Percentiles rank a stretch among this genome's conserved stretches.
Evolutionary conservation across 2,113 vertebrate species (phyloP).

Genomic region (Oxyruncus cristatus): DNA sequence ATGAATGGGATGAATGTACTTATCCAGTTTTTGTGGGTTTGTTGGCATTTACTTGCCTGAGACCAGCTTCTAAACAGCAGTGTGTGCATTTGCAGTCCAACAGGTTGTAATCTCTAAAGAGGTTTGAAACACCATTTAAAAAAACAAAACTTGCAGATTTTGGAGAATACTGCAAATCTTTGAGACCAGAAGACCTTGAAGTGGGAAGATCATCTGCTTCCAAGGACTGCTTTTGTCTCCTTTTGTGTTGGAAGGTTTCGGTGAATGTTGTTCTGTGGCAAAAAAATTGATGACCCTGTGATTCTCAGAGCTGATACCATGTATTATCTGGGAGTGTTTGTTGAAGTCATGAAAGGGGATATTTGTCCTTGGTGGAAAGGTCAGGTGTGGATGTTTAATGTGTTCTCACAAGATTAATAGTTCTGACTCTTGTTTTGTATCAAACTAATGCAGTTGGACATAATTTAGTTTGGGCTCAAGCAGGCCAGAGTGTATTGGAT

Average conservation of each 20-base stretch:
- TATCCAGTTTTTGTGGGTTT: not conserved
- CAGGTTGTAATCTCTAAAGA: not conserved
- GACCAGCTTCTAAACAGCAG: not conserved
- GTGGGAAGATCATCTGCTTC: not conserved
- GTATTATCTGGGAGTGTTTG: not conserved
- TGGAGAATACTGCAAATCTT: not conserved
- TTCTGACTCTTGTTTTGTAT: not conserved
- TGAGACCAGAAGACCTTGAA: not conserved
- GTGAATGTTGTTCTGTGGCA: not conserved
- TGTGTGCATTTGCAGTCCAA: not conserved
- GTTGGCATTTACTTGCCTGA: not conserved
- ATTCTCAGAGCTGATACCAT: not conserved
- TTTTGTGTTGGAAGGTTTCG: not conserved
- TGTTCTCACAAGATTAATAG: not conserved
- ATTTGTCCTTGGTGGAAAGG: slow-evolving; percentile 39
- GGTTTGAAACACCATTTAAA: not conserved
- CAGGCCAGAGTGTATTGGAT: not conserved
- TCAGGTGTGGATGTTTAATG: not conserved
- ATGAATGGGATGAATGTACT: not conserved
- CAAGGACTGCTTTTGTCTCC: not conserved
- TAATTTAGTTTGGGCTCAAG: not conserved
- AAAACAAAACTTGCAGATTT: not conserved
- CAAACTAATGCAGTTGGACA: not conserved
- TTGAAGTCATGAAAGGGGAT: not conserved
- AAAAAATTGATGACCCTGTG: not conserved